phyloP scores from a whole-genome alignment of 2,888 invertebrate genomes.

The Pristionchus arcanus region DNA sequence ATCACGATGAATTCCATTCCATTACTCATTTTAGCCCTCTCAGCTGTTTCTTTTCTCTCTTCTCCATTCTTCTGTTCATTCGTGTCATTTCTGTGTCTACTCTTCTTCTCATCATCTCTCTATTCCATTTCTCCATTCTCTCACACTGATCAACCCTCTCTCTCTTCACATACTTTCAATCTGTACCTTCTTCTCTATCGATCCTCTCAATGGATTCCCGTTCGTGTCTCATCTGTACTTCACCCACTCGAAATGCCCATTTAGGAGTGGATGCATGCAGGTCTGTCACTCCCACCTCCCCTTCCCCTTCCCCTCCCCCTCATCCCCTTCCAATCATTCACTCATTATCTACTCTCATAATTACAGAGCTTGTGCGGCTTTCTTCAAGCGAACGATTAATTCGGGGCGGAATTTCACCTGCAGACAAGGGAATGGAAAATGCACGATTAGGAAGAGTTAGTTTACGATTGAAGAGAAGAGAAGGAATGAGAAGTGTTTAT shows the following conservation, averaged over 20 bases:
- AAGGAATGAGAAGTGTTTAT: background rate
- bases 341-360: conserved; percentile 46
- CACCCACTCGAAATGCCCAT: conserved; percentile 45
- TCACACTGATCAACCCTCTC: conserved; percentile 15
- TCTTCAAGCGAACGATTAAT: conserved; percentile 32
- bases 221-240: conserved; percentile 52
- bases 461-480: background rate
- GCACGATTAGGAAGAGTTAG: conserved; percentile 42
- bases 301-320: background rate
- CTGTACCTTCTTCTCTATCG: background rate
- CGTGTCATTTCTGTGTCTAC: conserved; percentile 30
- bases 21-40: background rate
- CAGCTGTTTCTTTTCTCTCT: conserved; percentile 3
- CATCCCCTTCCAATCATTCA: background rate
- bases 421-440: conserved; percentile 39
- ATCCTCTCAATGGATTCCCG: conserved; percentile 23
- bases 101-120: background rate
- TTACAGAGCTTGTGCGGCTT: conserved; percentile 48
- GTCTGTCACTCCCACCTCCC: background rate
- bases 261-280: conserved; percentile 49
- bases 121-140: background rate
- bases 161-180: background rate
- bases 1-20: background rate
- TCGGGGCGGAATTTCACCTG: conserved; percentile 34
- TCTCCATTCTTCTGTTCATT: background rate